A percentile compares a stretch with the other conserved stretches of the same genome.
phyloP scores from a whole-genome alignment of 1,140 invertebrate species.

The Pygmarrhopalites habei region DNA sequence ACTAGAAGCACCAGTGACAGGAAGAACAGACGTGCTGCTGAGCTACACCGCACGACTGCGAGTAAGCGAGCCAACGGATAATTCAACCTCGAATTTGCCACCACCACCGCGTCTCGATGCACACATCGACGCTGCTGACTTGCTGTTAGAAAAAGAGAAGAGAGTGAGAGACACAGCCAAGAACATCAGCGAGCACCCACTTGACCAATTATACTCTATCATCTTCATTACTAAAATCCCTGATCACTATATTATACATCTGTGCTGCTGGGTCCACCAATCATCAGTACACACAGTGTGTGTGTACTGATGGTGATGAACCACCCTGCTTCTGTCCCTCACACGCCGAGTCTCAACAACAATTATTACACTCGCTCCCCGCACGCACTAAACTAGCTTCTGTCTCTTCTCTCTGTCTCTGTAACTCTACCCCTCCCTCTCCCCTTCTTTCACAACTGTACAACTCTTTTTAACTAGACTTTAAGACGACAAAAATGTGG shows the following conservation, averaged over 20 bases:
- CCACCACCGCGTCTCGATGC: constrained; percentile 7
- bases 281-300: too few species aligned
- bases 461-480: too few species aligned
- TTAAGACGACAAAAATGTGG: too few species aligned
- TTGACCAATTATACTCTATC: constrained; percentile 16
- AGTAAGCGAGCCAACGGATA: constrained; percentile 5
- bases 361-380: too few species aligned
- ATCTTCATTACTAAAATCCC: constrained; percentile 10
- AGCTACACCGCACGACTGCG: constrained; percentile 5
- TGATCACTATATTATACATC: too few species aligned
- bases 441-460: too few species aligned
- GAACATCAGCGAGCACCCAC: constrained; percentile 16
- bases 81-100: constrained; percentile 10
- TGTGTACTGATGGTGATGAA: too few species aligned
- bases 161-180: background rate
- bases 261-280: background rate
- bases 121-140: constrained; percentile 1
- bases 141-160: background rate
- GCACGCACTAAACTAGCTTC: too few species aligned
- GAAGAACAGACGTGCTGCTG: constrained; percentile 7
- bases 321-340: too few species aligned
- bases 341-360: too few species aligned
- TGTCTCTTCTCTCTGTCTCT: too few species aligned
- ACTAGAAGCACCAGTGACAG: background rate
- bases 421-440: background rate